Percentiles rank a stretch among this genome's conserved stretches.
phyloP scores from a whole-genome alignment of 2,113 vertebrate species.

The Phylloscopus trochilus region DNA sequence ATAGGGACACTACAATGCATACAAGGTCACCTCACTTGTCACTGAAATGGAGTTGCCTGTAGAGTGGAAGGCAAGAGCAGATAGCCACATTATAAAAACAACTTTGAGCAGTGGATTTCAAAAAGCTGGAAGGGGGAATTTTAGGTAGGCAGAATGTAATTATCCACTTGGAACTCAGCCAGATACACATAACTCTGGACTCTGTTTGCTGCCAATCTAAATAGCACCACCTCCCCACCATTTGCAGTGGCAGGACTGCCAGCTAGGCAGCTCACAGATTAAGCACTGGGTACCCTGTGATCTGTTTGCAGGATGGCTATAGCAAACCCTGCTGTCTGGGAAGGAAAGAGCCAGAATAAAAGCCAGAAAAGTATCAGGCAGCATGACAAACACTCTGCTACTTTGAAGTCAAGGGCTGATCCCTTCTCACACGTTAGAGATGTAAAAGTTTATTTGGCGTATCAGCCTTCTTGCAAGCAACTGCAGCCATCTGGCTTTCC shows the following conservation, averaged over 20 bases:
- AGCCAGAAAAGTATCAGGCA: background rate
- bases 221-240: background rate
- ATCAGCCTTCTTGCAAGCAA: background rate
- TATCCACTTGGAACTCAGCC: constrained; percentile 16
- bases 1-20: background rate
- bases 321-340: background rate
- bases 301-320: background rate
- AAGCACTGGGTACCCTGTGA: background rate
- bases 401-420: background rate
- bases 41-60: background rate
- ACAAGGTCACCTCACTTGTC: background rate
- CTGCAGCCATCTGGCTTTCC: constrained; percentile 24
- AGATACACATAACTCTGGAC: background rate
- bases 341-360: background rate
- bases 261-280: background rate
- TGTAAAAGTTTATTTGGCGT: constrained; percentile 9
- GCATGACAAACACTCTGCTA: background rate
- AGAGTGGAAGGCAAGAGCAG: background rate
- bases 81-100: background rate
- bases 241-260: background rate
- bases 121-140: background rate
- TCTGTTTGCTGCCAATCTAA: background rate
- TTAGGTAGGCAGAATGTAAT: constrained; percentile 27
- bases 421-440: background rate
- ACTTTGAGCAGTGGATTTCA: background rate